These are phyloP conservation scores for Spodoptera picta DNA, from an alignment of 2,888 invertebrate species.

Conservation along the genomic window DNA sequence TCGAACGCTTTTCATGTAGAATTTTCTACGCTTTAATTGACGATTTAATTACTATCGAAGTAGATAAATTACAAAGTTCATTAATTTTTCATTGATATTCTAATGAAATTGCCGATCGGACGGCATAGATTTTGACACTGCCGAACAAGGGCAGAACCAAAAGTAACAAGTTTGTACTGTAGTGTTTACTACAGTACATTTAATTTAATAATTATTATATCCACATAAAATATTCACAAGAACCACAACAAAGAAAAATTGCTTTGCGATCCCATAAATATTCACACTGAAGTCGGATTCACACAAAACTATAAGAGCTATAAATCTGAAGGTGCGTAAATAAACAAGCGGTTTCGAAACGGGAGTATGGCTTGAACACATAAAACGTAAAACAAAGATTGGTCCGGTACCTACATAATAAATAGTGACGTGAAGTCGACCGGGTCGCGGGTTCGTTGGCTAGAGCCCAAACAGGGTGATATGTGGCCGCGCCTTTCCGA, in stretches of 20 bases:
- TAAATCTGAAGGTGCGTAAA: conserved; percentile 55
- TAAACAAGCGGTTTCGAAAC: conserved; percentile 55
- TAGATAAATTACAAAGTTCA: not conserved
- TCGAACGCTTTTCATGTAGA: conserved; percentile 2
- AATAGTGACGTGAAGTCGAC: conserved; percentile 52
- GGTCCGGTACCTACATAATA: conserved; percentile 58
- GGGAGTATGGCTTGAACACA: conserved; percentile 47
- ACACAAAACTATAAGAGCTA: conserved; percentile 47
- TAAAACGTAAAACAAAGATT: conserved; percentile 59
- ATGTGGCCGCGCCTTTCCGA: conserved; percentile 50
- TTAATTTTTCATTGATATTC: not conserved
- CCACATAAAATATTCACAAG: conserved; percentile 19
- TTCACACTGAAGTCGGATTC: conserved; percentile 44
- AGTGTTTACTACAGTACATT: too few relatives aligned
- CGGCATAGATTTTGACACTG: too few relatives aligned
- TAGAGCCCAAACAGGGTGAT: conserved; percentile 56
- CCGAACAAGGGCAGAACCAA: not conserved
- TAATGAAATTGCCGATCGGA: too few relatives aligned
- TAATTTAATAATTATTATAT: not conserved
- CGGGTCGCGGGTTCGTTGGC: conserved; percentile 53
- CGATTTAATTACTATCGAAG: conserved; percentile 2
- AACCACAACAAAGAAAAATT: conserved; percentile 24
- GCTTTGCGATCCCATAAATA: conserved; percentile 36
- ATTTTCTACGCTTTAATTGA: conserved; percentile 11
- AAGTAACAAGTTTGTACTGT: not conserved